Evolutionary conservation across 2,888 invertebrate species (phyloP), one percentile per base, ranked within the genome.

Genomic region (Aradus depressus): DNA sequence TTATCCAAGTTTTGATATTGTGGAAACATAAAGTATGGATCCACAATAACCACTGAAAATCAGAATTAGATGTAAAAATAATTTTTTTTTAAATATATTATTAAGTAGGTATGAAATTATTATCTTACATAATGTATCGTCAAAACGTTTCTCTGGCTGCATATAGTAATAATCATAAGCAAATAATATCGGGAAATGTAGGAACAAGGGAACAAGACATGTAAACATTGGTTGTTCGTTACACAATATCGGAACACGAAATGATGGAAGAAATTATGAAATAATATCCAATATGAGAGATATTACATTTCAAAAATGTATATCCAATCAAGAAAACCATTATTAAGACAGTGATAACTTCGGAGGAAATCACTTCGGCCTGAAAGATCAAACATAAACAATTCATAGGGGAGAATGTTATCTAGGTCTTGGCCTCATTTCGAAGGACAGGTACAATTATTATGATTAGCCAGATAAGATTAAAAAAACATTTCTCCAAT

Each of bases 41-140:
- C 50, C 21, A 53, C 23, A 2, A 53, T 35, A 16, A 53, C 37
- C 28, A 53, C 53, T 53, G 45, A 25, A 50, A 50, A 35, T 3
- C 14, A 19, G 8, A 10, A 28, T 10, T 10, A 28, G 8, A 28
- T n/a, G 10, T 8, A 42, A 42, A 8, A 23, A 42, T 8, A 18
- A 23, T 42, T 42, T 12, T 8, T 21, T 19, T 42, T 42, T 42
- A 8, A 18, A 21, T 10, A 42, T 42, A 19, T 8, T 6, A 21
- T 10, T 19, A 21, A 21, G 42, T 31, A 10, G 12, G 18, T 8
- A 8, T n/a, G n/a, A n/a, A n/a, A n/a, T 16, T 18, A 31, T 5
- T 28, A 26, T 26, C 25, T 12, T 51, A 51, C 51, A 22, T 12
- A 51, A 38, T 4, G 44, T 44, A 35, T 51, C 44, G 18, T 44